phyloP scores from a whole-genome alignment of 1,140 invertebrate genomes.

The Megathymus violae region DNA sequence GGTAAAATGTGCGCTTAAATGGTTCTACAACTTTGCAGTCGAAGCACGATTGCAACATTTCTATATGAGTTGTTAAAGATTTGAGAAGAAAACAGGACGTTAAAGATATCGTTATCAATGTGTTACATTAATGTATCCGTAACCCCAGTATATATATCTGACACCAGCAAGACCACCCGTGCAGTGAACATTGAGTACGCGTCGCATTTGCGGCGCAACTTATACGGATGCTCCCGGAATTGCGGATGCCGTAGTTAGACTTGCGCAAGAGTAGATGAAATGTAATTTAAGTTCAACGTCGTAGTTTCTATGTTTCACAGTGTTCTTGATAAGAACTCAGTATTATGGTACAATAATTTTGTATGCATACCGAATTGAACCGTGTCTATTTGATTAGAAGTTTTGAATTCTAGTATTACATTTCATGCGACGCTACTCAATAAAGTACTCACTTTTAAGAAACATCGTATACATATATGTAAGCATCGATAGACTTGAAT shows the following conservation, averaged over 20 bases:
- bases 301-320: neutral
- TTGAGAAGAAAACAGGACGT: neutral
- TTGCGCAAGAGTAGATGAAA: slow-evolving; percentile 3
- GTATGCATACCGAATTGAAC: too few species aligned
- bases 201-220: slow-evolving; percentile 30
- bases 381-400: too few species aligned
- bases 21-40: too few species aligned
- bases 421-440: too few species aligned
- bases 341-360: neutral
- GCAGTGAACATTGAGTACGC: slow-evolving; percentile 36
- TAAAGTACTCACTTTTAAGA: too few species aligned
- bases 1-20: too few species aligned
- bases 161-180: slow-evolving; percentile 49
- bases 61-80: neutral
- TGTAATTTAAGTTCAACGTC: neutral
- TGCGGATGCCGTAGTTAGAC: slow-evolving; percentile 27
- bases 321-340: neutral
- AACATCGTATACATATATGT: too few species aligned
- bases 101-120: slow-evolving; percentile 1
- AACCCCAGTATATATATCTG: slow-evolving; percentile 13
- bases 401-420: too few species aligned
- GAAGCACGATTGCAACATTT: too few species aligned
- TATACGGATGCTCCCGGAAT: slow-evolving; percentile 40
- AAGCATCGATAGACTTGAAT: too few species aligned
- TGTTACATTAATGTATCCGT: slow-evolving; percentile 5